phyloP scores from a whole-genome alignment of 2,888 invertebrate species.

The Stictocephala bisonia region DNA sequence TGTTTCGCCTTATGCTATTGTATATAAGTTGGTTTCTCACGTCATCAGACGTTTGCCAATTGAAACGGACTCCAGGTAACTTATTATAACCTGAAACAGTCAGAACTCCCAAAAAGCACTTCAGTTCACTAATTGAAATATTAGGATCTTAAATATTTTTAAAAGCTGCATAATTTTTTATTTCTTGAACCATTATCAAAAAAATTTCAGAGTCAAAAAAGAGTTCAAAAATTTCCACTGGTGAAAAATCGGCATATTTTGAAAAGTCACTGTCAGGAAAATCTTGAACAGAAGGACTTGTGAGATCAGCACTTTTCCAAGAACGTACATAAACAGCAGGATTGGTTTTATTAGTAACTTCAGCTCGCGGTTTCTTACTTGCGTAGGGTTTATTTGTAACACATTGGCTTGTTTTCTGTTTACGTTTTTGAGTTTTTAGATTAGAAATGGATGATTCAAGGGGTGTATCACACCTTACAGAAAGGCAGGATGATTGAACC shows the following conservation, averaged over 20 bases:
- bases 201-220: constrained; percentile 38
- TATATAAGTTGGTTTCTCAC: constrained; percentile 40
- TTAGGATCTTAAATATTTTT: constrained; percentile 35
- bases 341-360: neutral
- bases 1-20: constrained; percentile 47
- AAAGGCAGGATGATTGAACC: neutral
- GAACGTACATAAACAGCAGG: neutral
- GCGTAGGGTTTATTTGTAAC: too few relatives aligned
- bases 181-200: constrained; percentile 29
- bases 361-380: too few relatives aligned
- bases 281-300: neutral
- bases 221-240: constrained; percentile 38
- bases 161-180: constrained; percentile 38
- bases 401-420: too few relatives aligned
- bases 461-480: neutral
- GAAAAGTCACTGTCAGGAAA: constrained; percentile 41
- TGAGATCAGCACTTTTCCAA: constrained; percentile 29
- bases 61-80: constrained; percentile 48
- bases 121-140: constrained; percentile 37
- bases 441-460: constrained; percentile 10
- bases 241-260: constrained; percentile 37
- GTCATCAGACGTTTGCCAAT: constrained; percentile 50
- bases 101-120: constrained; percentile 52
- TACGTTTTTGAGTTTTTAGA: constrained; percentile 4
- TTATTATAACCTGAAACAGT: constrained; percentile 54